Conservation (phyloP, 2,113 vertebrate genomes). For the Anguilla rostrata region DNA sequence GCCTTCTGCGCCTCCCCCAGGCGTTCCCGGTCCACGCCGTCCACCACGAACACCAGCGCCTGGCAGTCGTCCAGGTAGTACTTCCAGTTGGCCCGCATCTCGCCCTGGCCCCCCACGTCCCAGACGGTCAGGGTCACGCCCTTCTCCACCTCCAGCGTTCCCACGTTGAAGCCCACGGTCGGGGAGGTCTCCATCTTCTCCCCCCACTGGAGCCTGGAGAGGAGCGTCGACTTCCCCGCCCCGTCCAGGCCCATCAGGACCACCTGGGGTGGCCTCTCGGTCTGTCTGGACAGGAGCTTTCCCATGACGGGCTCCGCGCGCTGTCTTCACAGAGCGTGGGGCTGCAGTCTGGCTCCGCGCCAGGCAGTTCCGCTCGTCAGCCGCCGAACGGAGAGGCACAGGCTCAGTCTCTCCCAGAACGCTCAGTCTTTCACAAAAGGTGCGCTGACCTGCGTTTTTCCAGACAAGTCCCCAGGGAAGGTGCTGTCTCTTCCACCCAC, state of each 20-base stretch:
- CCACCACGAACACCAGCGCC: conserved; percentile 79
- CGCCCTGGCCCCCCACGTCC: conserved; percentile 82
- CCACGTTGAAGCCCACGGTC: conserved; percentile 86
- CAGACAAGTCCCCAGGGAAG: background rate
- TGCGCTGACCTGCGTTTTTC: background rate
- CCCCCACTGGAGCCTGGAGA: conserved; percentile 72
- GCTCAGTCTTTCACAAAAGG: background rate
- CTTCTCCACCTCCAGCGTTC: conserved; percentile 70
- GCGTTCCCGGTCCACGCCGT: conserved; percentile 70
- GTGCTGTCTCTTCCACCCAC: background rate
- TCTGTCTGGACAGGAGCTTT: background rate
- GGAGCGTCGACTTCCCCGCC: conserved; percentile 73
- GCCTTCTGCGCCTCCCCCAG: conserved; percentile 68
- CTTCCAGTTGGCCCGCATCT: conserved; percentile 79
- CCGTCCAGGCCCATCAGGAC: conserved; percentile 70
- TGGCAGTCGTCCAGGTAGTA: conserved; percentile 74
- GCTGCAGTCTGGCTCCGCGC: background rate
- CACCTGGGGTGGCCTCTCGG: conserved; percentile 42
- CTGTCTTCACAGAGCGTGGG: background rate
- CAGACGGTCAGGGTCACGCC: conserved; percentile 72
- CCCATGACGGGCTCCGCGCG: background rate
- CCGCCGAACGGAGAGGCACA: background rate
- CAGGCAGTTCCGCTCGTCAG: background rate
- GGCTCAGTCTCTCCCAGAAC: background rate
- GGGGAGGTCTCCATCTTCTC: conserved; percentile 76